Evolutionary conservation across 2,113 vertebrate species (phyloP).

Genomic region (Quiscalus mexicanus): DNA sequence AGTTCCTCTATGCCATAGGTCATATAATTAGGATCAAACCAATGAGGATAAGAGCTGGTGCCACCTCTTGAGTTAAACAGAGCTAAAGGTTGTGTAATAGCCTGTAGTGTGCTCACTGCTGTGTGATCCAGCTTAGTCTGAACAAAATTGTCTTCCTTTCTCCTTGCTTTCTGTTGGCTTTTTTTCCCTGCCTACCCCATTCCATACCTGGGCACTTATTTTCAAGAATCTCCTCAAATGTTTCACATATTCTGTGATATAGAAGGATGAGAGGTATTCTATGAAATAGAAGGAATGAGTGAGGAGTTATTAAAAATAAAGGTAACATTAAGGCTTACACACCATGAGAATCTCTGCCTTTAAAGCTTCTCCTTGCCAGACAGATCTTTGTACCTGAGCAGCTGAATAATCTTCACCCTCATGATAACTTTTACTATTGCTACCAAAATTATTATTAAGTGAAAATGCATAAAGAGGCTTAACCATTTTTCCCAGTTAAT

Average conservation of each 20-base stretch:
- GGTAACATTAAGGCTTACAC: background rate
- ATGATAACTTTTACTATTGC: background rate
- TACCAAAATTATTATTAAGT: background rate
- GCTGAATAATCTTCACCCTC: background rate
- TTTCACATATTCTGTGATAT: background rate
- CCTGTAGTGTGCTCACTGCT: background rate
- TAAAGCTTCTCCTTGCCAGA: background rate
- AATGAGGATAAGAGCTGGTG: background rate
- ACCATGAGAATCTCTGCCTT: background rate
- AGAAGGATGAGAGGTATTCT: background rate
- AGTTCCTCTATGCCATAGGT: conserved; percentile 18
- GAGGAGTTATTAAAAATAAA: background rate
- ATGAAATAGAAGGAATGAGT: background rate
- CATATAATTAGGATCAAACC: conserved; percentile 34
- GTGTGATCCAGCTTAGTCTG: background rate
- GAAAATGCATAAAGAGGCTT: background rate
- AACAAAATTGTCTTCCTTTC: background rate
- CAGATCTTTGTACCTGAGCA: background rate
- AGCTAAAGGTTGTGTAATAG: background rate
- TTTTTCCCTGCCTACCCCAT: background rate
- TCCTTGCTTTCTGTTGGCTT: background rate
- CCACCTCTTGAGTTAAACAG: background rate
- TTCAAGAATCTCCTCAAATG: background rate
- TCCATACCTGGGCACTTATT: background rate
- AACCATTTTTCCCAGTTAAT: background rate